Base-by-base conservation (phyloP, 2,888 invertebrate genomes). In the Monochamus alternatus region DNA sequence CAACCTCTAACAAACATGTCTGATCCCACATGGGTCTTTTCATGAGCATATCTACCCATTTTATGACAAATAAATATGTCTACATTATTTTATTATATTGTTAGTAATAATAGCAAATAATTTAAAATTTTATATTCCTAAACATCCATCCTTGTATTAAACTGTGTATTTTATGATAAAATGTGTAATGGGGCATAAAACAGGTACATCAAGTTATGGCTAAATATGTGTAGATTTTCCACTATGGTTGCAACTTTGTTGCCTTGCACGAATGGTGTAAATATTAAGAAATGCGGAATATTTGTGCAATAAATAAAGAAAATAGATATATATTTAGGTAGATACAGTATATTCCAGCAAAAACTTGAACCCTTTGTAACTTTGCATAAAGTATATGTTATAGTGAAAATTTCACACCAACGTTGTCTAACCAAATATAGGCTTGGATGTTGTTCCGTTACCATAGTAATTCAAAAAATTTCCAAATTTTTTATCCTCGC, bases 1-100 rank as follows among this genome's bases (percentile, higher is more conserved):
- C 51, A 60, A 51, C 70, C 60, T 63, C 63, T 32, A 63, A 47
- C 70, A 63, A 69, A 9, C 70, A 63, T 71, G 62, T 71, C 43
- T 71, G 70, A 71, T 71, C 60, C 70, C 70, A 71, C 70, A 71
- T 71, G 32, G 8, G 43, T 59, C 66, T 59, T 68, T 58, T 68
- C 71, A 71, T 71, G 75, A 75, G 71, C 60, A 71, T 75, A 75
- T 75, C 75, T 75, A 60, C 51, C 43, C 44, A 65, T 60, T 75
- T 71, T 75, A 75, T 62, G 75, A 71, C 71, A 55, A 65, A 75
- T 75, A 71, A 71, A 73, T 44, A 75, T 75, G 75, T 75, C 75
- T 44, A 31, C 52, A 5, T 22, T 62, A 68, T 65, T 75, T 75
- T 75, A 75, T 59, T 75, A 60, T 66, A 38, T 44, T 71, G 65